Evolutionary conservation across 2,113 vertebrate genomes (phyloP).

Genomic region (Anarhynchus alexandrinus): DNA sequence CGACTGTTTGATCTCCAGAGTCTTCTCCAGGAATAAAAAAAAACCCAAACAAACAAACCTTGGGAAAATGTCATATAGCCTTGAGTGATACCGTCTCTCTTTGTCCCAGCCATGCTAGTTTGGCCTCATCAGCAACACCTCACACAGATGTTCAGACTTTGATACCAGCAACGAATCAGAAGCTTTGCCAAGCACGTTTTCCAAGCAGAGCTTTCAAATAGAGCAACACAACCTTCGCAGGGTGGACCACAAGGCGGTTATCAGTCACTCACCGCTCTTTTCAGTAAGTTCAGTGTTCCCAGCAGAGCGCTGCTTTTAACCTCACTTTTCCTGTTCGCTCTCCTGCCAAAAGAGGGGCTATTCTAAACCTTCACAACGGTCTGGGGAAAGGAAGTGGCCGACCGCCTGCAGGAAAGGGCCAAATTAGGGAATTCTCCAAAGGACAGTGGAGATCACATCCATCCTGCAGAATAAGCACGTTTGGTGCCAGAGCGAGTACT

Average conservation of each 20-base stretch:
- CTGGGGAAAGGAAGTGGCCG: neutral
- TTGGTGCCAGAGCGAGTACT: neutral
- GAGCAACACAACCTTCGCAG: neutral
- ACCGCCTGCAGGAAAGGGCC: neutral
- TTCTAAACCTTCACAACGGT: neutral
- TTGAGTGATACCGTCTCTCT: neutral
- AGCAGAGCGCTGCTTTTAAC: neutral
- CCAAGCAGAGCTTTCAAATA: neutral
- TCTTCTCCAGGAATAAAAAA: neutral
- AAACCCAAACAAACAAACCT: no score
- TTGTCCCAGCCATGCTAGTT: neutral
- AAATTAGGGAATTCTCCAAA: neutral
- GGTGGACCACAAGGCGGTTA: neutral
- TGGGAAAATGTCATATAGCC: neutral
- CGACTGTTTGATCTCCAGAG: neutral
- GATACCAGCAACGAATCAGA: neutral
- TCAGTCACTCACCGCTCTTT: neutral
- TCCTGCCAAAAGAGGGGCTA: neutral
- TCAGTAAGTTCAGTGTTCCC: neutral
- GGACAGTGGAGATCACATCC: neutral
- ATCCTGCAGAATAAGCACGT: neutral
- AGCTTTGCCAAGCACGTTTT: neutral
- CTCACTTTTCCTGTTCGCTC: conserved; percentile 10
- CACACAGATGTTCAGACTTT: neutral
- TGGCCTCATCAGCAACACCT: neutral